Conservation (phyloP, 2,797 vertebrate genomes). For the Dryobates pubescens region DNA sequence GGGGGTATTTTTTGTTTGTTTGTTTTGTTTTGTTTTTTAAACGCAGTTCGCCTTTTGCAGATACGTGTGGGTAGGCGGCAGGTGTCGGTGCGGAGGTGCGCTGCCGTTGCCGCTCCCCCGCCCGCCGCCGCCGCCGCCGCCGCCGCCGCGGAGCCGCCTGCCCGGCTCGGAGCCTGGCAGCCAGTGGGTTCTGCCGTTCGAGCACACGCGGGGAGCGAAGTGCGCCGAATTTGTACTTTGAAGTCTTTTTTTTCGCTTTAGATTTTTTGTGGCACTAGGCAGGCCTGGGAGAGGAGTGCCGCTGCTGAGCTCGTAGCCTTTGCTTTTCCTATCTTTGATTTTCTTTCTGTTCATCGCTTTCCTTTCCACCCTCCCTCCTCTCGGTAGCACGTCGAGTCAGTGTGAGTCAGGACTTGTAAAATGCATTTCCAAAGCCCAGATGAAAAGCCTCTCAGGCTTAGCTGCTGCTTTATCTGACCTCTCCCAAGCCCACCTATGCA, state of each 20-base stretch:
- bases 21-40: not conserved
- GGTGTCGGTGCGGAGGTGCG: constrained; percentile 44
- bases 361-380: constrained; percentile 30
- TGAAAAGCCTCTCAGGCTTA: constrained; percentile 74
- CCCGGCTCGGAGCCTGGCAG: constrained; percentile 32
- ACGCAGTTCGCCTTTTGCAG: not conserved
- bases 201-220: constrained; percentile 29
- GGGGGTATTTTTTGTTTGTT: too few species aligned
- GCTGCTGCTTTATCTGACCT: constrained; percentile 63
- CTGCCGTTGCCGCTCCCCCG: constrained; percentile 13
- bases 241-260: constrained; percentile 23
- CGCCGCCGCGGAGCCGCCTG: constrained; percentile 4
- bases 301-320: constrained; percentile 65
- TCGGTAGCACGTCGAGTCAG: constrained; percentile 60
- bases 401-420: constrained; percentile 70
- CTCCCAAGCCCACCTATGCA: constrained; percentile 69
- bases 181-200: not conserved
- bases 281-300: constrained; percentile 64
- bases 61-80: constrained; percentile 7
- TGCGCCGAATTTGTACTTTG: constrained; percentile 45
- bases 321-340: constrained; percentile 42
- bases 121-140: constrained; percentile 15
- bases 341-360: not conserved
- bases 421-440: constrained; percentile 67
- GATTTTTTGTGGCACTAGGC: not conserved